Evolutionary conservation across 2,797 vertebrate genomes (phyloP).

Genomic region (Argya squamiceps): DNA sequence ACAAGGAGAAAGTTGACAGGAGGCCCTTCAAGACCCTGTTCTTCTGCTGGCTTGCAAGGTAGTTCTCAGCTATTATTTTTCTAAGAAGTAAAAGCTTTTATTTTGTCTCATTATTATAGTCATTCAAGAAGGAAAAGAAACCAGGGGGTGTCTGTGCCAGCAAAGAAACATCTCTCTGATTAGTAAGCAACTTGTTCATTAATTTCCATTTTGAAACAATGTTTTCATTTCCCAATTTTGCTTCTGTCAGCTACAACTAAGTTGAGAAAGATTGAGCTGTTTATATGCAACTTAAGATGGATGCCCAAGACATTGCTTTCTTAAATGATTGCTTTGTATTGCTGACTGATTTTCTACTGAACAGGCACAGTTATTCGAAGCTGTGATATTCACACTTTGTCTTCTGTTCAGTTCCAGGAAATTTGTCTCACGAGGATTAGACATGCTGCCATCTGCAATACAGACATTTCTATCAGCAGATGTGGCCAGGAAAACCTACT

Average conservation of each 20-base stretch:
- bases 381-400: constrained; percentile 12
- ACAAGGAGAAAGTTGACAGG: background rate
- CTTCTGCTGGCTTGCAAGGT: background rate
- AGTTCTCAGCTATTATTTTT: background rate
- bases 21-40: background rate
- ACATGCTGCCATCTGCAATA: constrained; percentile 36
- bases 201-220: background rate
- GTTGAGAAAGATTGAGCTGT: constrained; percentile 47
- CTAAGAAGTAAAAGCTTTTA: background rate
- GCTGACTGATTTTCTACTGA: constrained; percentile 16
- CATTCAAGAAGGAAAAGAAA: background rate
- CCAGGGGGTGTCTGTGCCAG: background rate
- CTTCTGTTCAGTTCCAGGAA: constrained; percentile 28
- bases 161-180: background rate
- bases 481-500: constrained; percentile 25
- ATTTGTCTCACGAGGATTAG: constrained; percentile 50
- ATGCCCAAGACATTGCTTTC: background rate
- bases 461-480: background rate
- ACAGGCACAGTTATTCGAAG: background rate
- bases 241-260: background rate
- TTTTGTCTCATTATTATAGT: background rate
- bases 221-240: background rate
- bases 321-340: constrained; percentile 2
- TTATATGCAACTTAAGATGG: constrained; percentile 37
- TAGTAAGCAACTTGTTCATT: background rate